Base-by-base conservation (phyloP, 2,113 vertebrate genomes). In the Daubentonia madagascariensis region DNA sequence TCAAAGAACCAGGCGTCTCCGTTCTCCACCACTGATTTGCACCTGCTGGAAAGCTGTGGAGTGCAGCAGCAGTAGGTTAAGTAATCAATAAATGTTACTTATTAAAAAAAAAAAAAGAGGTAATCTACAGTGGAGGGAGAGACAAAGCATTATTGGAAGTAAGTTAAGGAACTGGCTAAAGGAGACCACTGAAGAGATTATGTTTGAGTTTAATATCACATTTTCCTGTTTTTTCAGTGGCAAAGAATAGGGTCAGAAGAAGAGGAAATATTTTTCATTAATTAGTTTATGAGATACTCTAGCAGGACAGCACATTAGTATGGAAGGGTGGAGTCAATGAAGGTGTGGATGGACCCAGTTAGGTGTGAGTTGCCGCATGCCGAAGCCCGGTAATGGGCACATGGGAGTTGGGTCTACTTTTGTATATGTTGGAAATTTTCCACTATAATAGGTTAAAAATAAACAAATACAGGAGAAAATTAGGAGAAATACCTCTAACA, bases 331-430 rank as follows among this genome's bases (percentile, higher is more conserved):
- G 54, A 30, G 20, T 22, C 37, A 11, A 1, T 18, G 9, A 35
- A 30, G 16, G 43, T 0, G 0, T 4, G 9, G 9, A 17, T 13
- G 23, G 10, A 23, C 8, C 40, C 30, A 14, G 40, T 13, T 4
- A 30, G n/a, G 12, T 52, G 48, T 12, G 48, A 57, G 57, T 1
- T 8, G 11, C 0, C 50, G 18, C n/a, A 2, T 45, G 4, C 4
- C 9, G 63, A 32, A 14, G 50, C 6, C 1, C 4, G 17, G 10
- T 52, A 1, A 37, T 13, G 52, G n/a, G 8, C 35, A 37, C 4
- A 1, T 9, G 20, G 17, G 5, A 23, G n/a, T 4, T 30, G 13
- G 13, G 23, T 88, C 16, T 23, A 13, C 57, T 37, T 70, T 18
- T 37, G 6, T 5, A 14, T 4, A 8, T 14, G 1, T 13, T 48